Percentiles rank a stretch among this genome's conserved stretches.
These are phyloP conservation scores for Chelonus formosanus DNA, from an alignment of 2,888 invertebrate genomes.

Conservation along the genomic window DNA sequence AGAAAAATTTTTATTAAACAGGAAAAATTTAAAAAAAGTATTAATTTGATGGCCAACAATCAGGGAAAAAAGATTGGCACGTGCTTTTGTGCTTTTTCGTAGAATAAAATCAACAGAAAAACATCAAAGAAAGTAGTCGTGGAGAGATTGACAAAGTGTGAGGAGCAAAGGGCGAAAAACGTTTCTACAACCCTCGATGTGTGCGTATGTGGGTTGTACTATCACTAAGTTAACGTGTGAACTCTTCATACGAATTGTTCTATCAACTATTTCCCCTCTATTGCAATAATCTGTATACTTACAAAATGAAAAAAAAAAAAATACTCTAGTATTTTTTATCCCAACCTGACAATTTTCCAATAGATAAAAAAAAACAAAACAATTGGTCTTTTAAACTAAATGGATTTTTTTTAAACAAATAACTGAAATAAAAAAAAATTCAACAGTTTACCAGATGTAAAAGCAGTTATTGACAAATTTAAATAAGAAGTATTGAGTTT, in stretches of 20 bases:
- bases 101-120: slow-evolving; percentile 30
- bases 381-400: too few species aligned
- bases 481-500: too few species aligned
- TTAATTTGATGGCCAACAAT: slow-evolving; percentile 13
- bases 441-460: too few species aligned
- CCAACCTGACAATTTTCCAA: too few species aligned
- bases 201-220: slow-evolving; percentile 2
- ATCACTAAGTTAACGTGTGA: neutral
- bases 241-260: neutral
- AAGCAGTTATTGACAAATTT: too few species aligned
- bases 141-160: slow-evolving; percentile 6
- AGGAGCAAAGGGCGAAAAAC: neutral
- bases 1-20: neutral
- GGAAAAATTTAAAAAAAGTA: slow-evolving; percentile 6
- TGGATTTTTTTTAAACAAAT: too few species aligned
- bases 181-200: slow-evolving; percentile 8
- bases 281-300: neutral
- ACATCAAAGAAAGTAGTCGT: slow-evolving; percentile 26
- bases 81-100: slow-evolving; percentile 30
- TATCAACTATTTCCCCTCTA: neutral
- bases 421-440: too few species aligned
- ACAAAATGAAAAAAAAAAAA: too few species aligned
- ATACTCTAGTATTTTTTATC: too few species aligned
- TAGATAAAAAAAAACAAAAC: too few species aligned
- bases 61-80: slow-evolving; percentile 19